A percentile compares a stretch with the other conserved stretches of the same genome.
These are phyloP conservation scores for Mamestra configurata DNA, from an alignment of 1,140 invertebrate genomes.

Conservation along the genomic window DNA sequence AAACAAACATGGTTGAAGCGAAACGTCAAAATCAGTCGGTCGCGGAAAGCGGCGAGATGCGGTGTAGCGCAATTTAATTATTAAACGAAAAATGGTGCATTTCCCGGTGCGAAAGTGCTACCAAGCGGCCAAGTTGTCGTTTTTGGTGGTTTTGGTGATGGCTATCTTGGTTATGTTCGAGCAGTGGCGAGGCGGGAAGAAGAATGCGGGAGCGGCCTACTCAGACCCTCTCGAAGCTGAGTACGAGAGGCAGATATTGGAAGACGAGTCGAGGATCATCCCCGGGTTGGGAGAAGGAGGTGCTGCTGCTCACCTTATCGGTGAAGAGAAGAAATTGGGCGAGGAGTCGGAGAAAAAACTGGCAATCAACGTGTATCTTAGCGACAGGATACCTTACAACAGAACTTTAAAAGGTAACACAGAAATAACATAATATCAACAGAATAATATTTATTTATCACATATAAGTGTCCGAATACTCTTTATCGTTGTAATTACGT, in stretches of 20 bases:
- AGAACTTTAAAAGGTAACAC: slow-evolving; percentile 75
- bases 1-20: slow-evolving; percentile 67
- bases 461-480: background rate
- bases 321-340: slow-evolving; percentile 72
- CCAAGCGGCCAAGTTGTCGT: slow-evolving; percentile 72
- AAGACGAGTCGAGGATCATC: slow-evolving; percentile 77
- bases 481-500: background rate
- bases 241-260: slow-evolving; percentile 74
- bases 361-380: slow-evolving; percentile 82
- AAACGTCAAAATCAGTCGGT: slow-evolving; percentile 71
- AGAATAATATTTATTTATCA: background rate
- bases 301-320: slow-evolving; percentile 68
- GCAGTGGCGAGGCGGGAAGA: slow-evolving; percentile 78
- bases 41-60: slow-evolving; percentile 51
- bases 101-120: slow-evolving; percentile 80
- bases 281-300: slow-evolving; percentile 80
- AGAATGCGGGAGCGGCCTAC: slow-evolving; percentile 64
- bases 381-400: slow-evolving; percentile 81
- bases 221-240: slow-evolving; percentile 63
- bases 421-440: background rate
- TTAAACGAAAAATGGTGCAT: slow-evolving; percentile 68
- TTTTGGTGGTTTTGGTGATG: slow-evolving; percentile 74
- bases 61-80: slow-evolving; percentile 52
- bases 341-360: slow-evolving; percentile 79
- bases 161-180: slow-evolving; percentile 75